Evolutionary conservation across 2,888 invertebrate species (phyloP).

Genomic region (Alviniconcha strummeri): DNA sequence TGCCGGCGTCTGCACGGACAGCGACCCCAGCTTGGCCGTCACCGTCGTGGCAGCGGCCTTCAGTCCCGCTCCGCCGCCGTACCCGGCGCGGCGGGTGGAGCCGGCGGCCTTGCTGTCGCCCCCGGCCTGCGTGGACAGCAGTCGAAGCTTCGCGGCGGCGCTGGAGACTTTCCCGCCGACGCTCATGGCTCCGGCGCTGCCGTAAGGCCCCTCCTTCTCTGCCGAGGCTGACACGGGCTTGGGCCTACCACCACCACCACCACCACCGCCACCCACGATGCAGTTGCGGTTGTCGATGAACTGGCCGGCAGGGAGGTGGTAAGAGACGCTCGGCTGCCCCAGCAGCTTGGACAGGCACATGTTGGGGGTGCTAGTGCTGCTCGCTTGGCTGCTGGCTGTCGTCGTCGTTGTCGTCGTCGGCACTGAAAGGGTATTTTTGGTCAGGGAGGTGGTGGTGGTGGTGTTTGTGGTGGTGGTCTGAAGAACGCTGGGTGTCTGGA

Average conservation of each 20-base stretch:
- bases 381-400: not conserved
- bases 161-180: not conserved
- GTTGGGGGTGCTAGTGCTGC: not conserved
- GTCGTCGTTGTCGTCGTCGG: not conserved
- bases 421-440: too few relatives aligned
- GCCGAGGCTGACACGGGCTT: not conserved
- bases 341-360: constrained; percentile 23
- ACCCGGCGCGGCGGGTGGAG: not conserved
- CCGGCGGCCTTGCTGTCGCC: not conserved
- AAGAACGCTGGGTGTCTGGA: too few relatives aligned
- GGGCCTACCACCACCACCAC: too few relatives aligned
- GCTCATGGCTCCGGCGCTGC: not conserved
- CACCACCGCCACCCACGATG: not conserved
- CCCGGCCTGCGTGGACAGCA: constrained; percentile 17
- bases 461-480: too few relatives aligned
- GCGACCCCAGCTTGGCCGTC: not conserved
- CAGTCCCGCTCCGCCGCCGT: too few relatives aligned
- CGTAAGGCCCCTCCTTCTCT: not conserved
- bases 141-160: not conserved
- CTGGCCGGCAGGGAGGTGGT: not conserved
- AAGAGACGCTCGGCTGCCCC: constrained; percentile 27
- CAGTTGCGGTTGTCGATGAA: constrained; percentile 16
- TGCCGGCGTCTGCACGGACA: not conserved
- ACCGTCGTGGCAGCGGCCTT: not conserved
- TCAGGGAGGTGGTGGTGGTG: too few relatives aligned